Base-by-base conservation (phyloP, 2,113 vertebrate species). In the Gambusia affinis region DNA sequence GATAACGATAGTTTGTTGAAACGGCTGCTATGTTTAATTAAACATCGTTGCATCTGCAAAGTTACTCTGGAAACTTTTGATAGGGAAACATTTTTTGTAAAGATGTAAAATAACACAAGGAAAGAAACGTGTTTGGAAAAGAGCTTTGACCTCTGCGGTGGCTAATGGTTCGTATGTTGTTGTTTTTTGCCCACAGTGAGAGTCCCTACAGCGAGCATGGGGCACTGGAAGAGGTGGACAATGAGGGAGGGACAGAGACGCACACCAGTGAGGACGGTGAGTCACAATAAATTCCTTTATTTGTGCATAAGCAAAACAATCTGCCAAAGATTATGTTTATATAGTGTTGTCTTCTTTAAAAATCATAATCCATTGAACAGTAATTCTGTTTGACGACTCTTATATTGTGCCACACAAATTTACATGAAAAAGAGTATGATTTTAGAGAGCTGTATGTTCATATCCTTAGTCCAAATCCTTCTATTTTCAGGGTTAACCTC, bases 221-320 rank as follows among this genome's bases (percentile, higher is more conserved):
- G 73, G 96, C 96, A 0, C 80, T 99, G 83, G 98, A 99, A 80
- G 98, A 99, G 75, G 97, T 95, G 29, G 98, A 99, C 84, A 95
- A 97, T 19, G 98, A 99, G 2, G 95, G 96, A 4, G 96, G 96
- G 2, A 95, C 95, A 4, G 98, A 99, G 90, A 94, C 96, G 0
- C 98, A 98, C 87, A 99, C 98, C 88, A 99, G 98, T 44, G 98
- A 99, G 67, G 98, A 99, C 0, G 98, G 98, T 99, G 94, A 64
- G 96, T 88, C 4, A 64, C 12, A 17, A 22, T 17, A 30, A 12
- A 3, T 14, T 61, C 3, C 39, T 0, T n/a, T 8, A 22, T 61
- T 19, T 19, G 33, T 15, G 24, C 4, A 22, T 39, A 24, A 22
- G 35, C 4, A 72, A 57, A 30, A 60, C 0, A 66, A 15, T 57